phyloP scores from a whole-genome alignment of 2,113 vertebrate genomes.

The Lepus europaeus region DNA sequence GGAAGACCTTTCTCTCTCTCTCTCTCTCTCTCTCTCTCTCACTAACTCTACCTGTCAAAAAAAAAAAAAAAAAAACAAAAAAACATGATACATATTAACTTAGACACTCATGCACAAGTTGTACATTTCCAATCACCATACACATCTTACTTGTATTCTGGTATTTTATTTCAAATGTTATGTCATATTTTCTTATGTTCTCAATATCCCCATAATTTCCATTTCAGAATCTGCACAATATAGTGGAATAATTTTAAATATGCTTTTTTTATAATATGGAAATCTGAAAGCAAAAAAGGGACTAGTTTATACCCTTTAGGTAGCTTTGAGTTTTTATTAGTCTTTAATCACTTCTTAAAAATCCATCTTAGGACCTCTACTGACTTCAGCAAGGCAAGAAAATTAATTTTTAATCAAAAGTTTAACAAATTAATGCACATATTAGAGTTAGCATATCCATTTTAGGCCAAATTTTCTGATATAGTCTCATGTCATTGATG shows the following conservation, averaged over 20 bases:
- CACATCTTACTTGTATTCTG: not conserved
- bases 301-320: not conserved
- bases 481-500: not conserved
- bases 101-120: not conserved
- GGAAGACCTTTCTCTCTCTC: too few relatives aligned
- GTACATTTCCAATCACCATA: not conserved
- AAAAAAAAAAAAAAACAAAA: too few relatives aligned
- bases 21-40: too few relatives aligned
- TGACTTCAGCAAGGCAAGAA: conserved; percentile 44
- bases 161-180: conserved; percentile 27
- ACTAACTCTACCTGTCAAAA: too few relatives aligned
- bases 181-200: not conserved
- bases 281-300: conserved; percentile 25
- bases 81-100: not conserved
- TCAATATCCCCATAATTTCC: not conserved
- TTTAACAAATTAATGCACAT: not conserved
- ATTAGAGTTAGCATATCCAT: conserved; percentile 46
- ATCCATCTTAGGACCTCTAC: not conserved
- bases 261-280: not conserved
- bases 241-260: not conserved
- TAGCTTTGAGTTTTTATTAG: conserved; percentile 27
- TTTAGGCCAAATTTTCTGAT: conserved; percentile 24
- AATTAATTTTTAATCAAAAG: conserved; percentile 23
- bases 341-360: conserved; percentile 6
- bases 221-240: not conserved